These are phyloP conservation scores for Pristionchus fissidentatus DNA, from an alignment of 2,888 invertebrate species.

Conservation along the genomic window DNA sequence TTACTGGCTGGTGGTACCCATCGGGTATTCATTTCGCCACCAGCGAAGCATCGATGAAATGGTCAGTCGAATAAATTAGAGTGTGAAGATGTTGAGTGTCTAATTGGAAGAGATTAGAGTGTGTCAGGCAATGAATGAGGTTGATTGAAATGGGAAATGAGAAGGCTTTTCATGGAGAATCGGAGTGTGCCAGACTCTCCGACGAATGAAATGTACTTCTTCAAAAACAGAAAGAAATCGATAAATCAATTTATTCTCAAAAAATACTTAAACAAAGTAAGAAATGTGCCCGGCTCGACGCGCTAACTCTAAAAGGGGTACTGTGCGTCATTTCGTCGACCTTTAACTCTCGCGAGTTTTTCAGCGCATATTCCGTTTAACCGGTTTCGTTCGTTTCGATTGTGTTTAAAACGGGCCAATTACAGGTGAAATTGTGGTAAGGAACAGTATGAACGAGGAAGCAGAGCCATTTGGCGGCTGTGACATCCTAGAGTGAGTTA, in stretches of 20 bases:
- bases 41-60: too few relatives aligned
- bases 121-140: constrained; percentile 3
- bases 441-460: constrained; percentile 32
- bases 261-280: background rate
- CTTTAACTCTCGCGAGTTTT: background rate
- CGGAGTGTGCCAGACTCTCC: background rate
- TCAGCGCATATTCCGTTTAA: background rate
- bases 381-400: background rate
- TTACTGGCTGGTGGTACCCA: too few relatives aligned
- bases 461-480: constrained; percentile 43
- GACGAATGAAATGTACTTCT: background rate
- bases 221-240: background rate
- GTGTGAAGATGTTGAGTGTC: too few relatives aligned
- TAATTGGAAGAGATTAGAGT: constrained; percentile 39
- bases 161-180: background rate
- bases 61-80: too few relatives aligned
- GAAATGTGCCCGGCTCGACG: background rate
- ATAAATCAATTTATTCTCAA: background rate
- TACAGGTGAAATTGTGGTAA: background rate
- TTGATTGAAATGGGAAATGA: constrained; percentile 16
- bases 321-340: background rate
- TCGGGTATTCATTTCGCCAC: too few relatives aligned
- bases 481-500: constrained; percentile 36
- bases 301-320: constrained; percentile 15
- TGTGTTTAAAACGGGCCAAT: background rate